Conservation (phyloP, 2,113 vertebrate genomes). For the Cyanoderma ruficeps region DNA sequence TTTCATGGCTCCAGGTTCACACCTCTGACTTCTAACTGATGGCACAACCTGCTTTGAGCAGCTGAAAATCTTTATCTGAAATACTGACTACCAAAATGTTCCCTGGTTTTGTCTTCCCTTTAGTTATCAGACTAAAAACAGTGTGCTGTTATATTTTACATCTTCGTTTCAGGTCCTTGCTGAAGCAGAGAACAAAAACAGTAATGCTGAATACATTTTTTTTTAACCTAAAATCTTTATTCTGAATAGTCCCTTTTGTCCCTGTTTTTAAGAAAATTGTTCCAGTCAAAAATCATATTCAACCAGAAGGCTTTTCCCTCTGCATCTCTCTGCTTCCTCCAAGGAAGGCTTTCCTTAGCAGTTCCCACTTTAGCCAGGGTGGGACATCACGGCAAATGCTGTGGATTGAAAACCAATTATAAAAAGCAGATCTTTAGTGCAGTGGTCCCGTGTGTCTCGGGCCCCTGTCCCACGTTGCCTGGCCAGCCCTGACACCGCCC, state of each 20-base stretch:
- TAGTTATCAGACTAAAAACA: neutral
- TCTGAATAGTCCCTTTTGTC: neutral
- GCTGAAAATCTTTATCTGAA: neutral
- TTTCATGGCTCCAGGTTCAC: neutral
- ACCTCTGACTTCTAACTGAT: slow-evolving; percentile 2
- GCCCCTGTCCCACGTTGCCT: too few species aligned
- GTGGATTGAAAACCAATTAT: neutral
- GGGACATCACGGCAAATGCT: neutral
- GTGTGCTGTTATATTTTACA: neutral
- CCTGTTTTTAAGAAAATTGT: neutral
- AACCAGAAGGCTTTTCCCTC: neutral
- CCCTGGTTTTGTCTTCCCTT: neutral
- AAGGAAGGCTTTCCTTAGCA: neutral
- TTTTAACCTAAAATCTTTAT: neutral
- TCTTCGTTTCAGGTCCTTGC: neutral
- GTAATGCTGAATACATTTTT: neutral
- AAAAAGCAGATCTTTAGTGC: neutral
- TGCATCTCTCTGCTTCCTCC: neutral
- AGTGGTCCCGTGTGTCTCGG: too few species aligned
- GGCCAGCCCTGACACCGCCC: too few species aligned
- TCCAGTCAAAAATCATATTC: neutral
- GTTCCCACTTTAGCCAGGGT: neutral
- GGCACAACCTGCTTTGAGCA: neutral
- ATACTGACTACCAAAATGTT: neutral
- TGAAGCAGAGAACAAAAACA: neutral